Conservation (phyloP, 2,888 invertebrate species). For the Microctonus aethiopoides region DNA sequence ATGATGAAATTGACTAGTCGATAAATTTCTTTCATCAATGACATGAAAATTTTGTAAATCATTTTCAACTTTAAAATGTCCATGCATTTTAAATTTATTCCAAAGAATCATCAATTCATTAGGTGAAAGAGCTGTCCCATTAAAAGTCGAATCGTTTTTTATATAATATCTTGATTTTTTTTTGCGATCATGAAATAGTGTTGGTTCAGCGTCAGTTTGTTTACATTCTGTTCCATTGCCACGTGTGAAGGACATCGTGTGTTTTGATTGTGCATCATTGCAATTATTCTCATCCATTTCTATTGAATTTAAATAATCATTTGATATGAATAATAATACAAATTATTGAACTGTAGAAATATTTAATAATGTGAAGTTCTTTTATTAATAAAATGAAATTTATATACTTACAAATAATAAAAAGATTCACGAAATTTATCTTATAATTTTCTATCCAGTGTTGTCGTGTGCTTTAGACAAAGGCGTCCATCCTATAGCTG, state of each 20-base stretch:
- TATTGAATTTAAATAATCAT: too few species aligned
- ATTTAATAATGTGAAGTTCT: too few species aligned
- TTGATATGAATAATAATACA: too few species aligned
- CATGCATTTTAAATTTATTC: not conserved
- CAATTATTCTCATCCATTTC: too few species aligned
- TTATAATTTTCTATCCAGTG: too few species aligned
- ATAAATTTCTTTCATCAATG: not conserved
- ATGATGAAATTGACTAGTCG: not conserved
- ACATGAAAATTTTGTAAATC: not conserved
- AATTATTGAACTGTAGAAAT: too few species aligned
- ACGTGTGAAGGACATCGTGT: not conserved
- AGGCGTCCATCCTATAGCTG: not conserved
- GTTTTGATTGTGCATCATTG: too few species aligned
- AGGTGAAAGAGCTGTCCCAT: not conserved
- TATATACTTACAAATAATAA: too few species aligned
- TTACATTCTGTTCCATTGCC: not conserved
- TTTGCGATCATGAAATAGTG: not conserved
- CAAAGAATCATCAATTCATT: not conserved
- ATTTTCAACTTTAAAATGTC: not conserved
- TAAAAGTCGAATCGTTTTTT: not conserved
- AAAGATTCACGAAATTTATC: too few species aligned
- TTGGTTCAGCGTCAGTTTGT: not conserved
- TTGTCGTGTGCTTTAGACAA: not conserved
- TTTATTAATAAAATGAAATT: too few species aligned
- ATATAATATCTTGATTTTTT: not conserved